A percentile compares a stretch with the other conserved stretches of the same genome.
These are phyloP conservation scores for Bolinopsis microptera DNA, from an alignment of 37 sponge, comb jelly and placozoan species.

Conservation along the genomic window DNA sequence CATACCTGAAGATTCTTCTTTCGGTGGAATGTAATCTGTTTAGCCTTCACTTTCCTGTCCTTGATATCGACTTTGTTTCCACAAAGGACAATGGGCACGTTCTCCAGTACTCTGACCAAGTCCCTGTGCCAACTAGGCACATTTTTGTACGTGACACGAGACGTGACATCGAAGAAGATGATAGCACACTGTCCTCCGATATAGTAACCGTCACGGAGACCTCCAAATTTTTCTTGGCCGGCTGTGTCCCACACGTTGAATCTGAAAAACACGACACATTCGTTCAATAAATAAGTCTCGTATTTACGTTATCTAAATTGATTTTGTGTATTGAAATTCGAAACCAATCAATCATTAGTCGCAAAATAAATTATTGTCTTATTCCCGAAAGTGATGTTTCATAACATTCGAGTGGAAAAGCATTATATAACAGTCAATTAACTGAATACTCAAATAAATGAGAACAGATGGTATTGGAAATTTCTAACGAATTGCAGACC, in stretches of 20 bases:
- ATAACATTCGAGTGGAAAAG: no score
- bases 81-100: constrained; percentile 98
- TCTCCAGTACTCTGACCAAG: constrained; percentile 88
- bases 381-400: no score
- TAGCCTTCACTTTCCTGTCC: constrained; percentile 98
- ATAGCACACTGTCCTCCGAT: constrained; percentile 99
- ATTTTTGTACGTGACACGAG: constrained; percentile 97
- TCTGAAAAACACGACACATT: no score
- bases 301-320: no score
- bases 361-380: no score
- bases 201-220: constrained; percentile 99
- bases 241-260: constrained; percentile 99
- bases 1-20: constrained; percentile 99
- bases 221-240: constrained; percentile 99
- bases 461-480: no score
- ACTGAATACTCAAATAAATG: no score
- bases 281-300: no score
- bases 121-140: constrained; percentile 99
- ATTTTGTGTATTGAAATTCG: no score
- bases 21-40: constrained; percentile 91
- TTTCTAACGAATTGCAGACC: neutral
- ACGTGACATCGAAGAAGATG: constrained; percentile 99
- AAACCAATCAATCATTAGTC: no score
- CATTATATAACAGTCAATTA: no score
- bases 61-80: constrained; percentile 99